phyloP scores from a whole-genome alignment of 2,888 invertebrate species.

The Platycheirus albimanus region DNA sequence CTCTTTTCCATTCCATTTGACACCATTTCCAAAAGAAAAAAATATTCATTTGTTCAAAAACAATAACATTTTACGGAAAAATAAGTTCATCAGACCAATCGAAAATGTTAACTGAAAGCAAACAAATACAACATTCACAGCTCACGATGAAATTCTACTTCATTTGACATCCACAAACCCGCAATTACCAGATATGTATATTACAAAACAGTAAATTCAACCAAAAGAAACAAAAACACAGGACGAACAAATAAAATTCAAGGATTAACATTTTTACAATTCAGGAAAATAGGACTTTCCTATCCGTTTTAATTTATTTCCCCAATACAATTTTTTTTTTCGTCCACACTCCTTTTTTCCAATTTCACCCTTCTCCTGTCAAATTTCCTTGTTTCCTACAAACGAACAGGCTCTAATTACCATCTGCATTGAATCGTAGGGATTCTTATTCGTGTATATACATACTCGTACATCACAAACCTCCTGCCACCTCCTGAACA shows the following conservation, averaged over 20 bases:
- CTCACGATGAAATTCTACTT: too few species aligned
- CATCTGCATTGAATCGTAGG: conserved; percentile 63
- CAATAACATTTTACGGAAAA: too few species aligned
- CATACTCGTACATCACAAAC: conserved; percentile 8
- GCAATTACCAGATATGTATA: too few species aligned
- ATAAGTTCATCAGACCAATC: too few species aligned
- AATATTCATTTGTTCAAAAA: too few species aligned
- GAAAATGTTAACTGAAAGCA: too few species aligned
- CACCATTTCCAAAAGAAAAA: too few species aligned
- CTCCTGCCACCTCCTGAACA: conserved; percentile 34
- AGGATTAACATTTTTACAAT: conserved; percentile 62
- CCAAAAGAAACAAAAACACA: conserved; percentile 25
- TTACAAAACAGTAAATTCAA: too few species aligned
- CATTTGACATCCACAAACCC: too few species aligned
- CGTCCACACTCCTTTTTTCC: neutral
- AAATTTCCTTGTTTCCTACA: conserved; percentile 43
- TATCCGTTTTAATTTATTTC: conserved; percentile 60
- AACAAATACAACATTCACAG: too few species aligned
- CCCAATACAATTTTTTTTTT: neutral
- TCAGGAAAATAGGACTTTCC: conserved; percentile 46
- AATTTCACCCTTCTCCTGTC: conserved; percentile 8
- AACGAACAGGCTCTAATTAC: conserved; percentile 62
- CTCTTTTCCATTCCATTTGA: too few species aligned
- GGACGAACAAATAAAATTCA: conserved; percentile 66
- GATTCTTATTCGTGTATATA: conserved; percentile 21